Conservation (phyloP, 2,113 vertebrate species). For the human region DNA sequence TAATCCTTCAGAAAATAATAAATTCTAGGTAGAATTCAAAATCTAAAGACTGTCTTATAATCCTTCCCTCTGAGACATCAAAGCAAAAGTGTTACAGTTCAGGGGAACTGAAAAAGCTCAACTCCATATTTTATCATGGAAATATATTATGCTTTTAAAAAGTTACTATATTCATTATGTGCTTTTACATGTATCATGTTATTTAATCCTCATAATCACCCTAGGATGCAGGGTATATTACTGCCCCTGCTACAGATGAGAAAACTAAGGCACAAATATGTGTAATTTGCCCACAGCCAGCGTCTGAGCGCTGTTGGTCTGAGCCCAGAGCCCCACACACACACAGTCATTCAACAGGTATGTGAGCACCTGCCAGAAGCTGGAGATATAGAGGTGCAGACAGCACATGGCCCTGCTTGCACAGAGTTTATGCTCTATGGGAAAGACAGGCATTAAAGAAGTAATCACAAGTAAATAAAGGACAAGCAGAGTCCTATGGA, state of each 20-base stretch:
- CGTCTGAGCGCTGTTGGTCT: not conserved
- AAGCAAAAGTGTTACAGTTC: not conserved
- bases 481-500: not conserved
- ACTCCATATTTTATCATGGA: not conserved
- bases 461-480: not conserved
- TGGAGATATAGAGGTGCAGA: not conserved
- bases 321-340: not conserved
- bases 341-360: not conserved
- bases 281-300: not conserved
- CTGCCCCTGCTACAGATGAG: not conserved
- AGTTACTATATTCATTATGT: not conserved
- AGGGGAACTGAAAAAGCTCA: not conserved
- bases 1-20: not conserved
- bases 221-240: not conserved
- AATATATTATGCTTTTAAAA: not conserved
- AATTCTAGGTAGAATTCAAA: not conserved
- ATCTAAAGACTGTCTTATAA: not conserved
- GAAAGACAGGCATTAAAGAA: not conserved
- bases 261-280: not conserved
- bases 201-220: not conserved
- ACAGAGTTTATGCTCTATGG: not conserved
- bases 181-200: not conserved
- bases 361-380: not conserved
- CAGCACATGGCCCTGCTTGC: not conserved
- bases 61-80: not conserved